Evolutionary conservation across 2,113 vertebrate species (phyloP).

Genomic region (Hucho hucho): DNA sequence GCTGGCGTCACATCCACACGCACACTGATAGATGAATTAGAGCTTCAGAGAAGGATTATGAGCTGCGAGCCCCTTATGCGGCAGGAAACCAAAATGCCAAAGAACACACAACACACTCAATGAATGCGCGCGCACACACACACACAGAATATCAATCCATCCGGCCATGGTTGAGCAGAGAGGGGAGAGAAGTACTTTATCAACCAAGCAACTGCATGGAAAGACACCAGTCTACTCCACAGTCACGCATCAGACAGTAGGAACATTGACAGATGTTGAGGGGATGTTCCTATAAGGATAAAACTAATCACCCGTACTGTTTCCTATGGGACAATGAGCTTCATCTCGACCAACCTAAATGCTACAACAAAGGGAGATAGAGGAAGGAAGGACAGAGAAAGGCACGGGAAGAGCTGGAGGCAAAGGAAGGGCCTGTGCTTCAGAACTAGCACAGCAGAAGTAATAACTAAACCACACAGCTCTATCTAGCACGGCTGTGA

Average conservation of each 20-base stretch:
- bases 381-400: neutral
- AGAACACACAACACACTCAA: constrained; percentile 36
- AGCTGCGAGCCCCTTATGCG: constrained; percentile 37
- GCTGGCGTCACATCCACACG: neutral
- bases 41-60: constrained; percentile 40
- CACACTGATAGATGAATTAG: constrained; percentile 2
- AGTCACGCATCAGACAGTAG: neutral
- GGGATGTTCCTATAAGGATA: no score
- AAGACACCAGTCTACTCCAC: neutral
- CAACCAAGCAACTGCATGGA: neutral
- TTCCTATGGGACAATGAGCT: no score
- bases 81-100: constrained; percentile 60
- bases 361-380: no score
- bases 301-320: no score
- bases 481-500: no score
- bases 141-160: constrained; percentile 8
- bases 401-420: neutral
- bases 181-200: neutral
- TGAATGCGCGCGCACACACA: constrained; percentile 4
- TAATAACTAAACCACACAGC: no score
- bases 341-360: no score
- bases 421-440: no score
- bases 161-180: neutral
- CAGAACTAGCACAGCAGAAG: no score
- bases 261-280: no score